phyloP scores from a whole-genome alignment of 2,797 vertebrate species.

The Molossus molossus region DNA sequence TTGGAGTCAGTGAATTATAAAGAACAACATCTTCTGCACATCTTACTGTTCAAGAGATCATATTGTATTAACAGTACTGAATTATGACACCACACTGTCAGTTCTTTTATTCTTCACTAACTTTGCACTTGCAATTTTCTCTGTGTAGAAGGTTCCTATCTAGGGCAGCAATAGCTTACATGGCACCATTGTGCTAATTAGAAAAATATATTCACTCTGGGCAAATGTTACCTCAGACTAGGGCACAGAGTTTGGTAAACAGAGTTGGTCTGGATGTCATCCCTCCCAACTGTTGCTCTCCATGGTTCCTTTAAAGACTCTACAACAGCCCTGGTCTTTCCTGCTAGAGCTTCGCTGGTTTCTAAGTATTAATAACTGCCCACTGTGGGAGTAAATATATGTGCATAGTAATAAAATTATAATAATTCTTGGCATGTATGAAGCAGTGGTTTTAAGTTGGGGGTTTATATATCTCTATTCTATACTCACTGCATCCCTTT shows the following conservation, averaged over 20 bases:
- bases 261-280: background rate
- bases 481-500: background rate
- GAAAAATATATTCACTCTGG: background rate
- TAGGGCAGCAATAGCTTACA: background rate
- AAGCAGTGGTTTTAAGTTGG: conserved; percentile 29
- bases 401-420: background rate
- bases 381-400: background rate
- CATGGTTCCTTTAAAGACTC: background rate
- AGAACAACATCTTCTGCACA: background rate
- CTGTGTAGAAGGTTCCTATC: background rate
- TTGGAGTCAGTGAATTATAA: background rate
- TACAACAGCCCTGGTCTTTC: background rate
- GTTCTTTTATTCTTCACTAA: background rate
- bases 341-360: background rate
- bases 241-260: background rate
- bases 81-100: background rate
- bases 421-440: background rate
- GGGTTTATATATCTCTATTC: background rate
- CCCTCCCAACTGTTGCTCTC: background rate
- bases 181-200: background rate
- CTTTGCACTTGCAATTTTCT: background rate
- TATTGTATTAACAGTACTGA: background rate
- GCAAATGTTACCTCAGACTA: background rate
- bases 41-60: background rate
- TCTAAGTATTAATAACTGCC: background rate